Evolutionary conservation across 2,888 invertebrate genomes (phyloP), one percentile per base, ranked within the genome.

Genomic region (Phyllotreta striolata): DNA sequence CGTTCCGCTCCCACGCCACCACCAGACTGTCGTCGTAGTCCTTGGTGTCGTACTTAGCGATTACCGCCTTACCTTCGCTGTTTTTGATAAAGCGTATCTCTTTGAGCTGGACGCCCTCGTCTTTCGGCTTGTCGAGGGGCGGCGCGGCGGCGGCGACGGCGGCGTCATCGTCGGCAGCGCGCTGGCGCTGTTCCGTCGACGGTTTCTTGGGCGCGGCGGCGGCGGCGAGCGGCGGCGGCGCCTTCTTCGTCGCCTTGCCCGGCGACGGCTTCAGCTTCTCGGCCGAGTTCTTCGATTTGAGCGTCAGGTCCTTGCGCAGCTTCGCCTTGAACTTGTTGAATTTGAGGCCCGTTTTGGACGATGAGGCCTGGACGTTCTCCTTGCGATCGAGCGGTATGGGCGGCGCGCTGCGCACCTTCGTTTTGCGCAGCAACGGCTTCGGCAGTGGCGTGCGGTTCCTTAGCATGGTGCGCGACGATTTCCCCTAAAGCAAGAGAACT

Each of bases 61-160:
- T 78, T 58, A 80, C 72, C 37, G 77, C 76, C 68, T 80, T 81
- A n/a, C 78, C 78, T 51, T 77, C 77, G 47, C 68, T 72, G 61
- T 73, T 76, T 69, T 80, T 81, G 46, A 81, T 73, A 62, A 79
- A 79, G 63, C 80, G 79, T 43, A 82, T 80, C 62, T 81, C 81
- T 24, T 75, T 70, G 46, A 82, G 65, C 62, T 80, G 77, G n/a
- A 79, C 66, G 5, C 70, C 70, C n/a, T 71, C 71, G 5, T 62
- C 67, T 34, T 59, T 52, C 6, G 44, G 37, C 12, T 63, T 68
- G 37, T 69, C 64, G 24, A 44, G 44, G 64, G 65, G 46, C 38
- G 52, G 34, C 61, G 63, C 43, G 62, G 46, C 44, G 39, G 44
- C 38, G 47, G 6, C 52, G 64, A 66, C 35, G 54, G 57, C 7